Base-by-base conservation (phyloP, 2,797 vertebrate genomes). In the Ptychobarbus kaznakovi region DNA sequence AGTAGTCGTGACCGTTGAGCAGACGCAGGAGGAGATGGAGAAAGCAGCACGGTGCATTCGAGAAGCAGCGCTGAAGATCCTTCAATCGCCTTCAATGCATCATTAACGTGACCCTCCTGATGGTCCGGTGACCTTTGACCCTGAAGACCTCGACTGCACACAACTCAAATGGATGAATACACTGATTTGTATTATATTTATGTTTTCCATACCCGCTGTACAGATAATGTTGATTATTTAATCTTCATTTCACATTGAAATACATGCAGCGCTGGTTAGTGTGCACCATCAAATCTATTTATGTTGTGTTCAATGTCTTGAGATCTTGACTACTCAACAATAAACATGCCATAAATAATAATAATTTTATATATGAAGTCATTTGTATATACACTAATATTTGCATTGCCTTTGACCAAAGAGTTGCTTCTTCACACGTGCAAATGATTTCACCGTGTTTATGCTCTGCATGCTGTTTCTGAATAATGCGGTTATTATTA, bases 1-100 rank as follows among this genome's bases (percentile, higher is more conserved):
- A 82, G 95, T 99, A 82, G 96, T 98, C 87, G 87, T 98, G 87
- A 98, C 97, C 1, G 89, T 98, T 44, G 95, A 98, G 89, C 98
- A 99, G 87, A 97, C 96, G 0, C 95, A 96, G 20, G 93, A 97
- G 78, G 97, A 99, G 70, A 93, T 99, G 89, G 92, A 96, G 87
- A 96, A 90, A 87, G 96, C 96, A 0, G 96, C 96, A 5, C 92
- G 92, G 9, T 94, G 96, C 53, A 96, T 99, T 91, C 95, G 92
- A 83, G 96, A 97, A 80, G 98, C 96, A 44, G 95, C 96, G 3
- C 87, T 91, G 42, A 89, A 91, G 1, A 11, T 96, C 49, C 92
- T 98, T 53, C 8, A 15, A 65, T 20, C 7, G 53, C 53, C 3
- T 56, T 56, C 1, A 61, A 72, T 28, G 42, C 15, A n/a, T 58